Percentiles rank a stretch among this genome's conserved stretches.
These are phyloP conservation scores for Hermaeophaga mercurialis DNA, from an alignment of 2,888 invertebrate species.

Conservation along the genomic window DNA sequence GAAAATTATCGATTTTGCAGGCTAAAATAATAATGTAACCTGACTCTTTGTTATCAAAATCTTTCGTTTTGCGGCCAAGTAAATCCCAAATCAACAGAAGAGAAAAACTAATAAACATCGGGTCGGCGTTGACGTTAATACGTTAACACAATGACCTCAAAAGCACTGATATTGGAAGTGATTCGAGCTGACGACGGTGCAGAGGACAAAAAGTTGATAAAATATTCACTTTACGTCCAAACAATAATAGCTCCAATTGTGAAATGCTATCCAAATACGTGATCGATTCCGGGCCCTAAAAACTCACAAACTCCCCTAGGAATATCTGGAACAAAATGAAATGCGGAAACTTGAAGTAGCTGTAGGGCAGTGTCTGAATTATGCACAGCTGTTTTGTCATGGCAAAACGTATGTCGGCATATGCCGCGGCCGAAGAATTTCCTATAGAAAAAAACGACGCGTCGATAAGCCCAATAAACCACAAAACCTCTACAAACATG, in stretches of 20 bases:
- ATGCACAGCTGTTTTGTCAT: slow-evolving; percentile 15
- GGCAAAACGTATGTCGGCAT: background rate
- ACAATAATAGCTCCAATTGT: slow-evolving; percentile 16
- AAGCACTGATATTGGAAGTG: slow-evolving; percentile 3
- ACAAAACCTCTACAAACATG: too few relatives aligned
- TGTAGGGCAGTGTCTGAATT: slow-evolving; percentile 12
- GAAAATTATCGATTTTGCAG: too few relatives aligned
- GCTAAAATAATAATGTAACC: too few relatives aligned
- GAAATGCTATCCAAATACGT: slow-evolving; percentile 17
- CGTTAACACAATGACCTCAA: background rate
- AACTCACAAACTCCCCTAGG: slow-evolving; percentile 9
- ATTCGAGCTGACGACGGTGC: background rate
- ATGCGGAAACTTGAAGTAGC: slow-evolving; percentile 5
- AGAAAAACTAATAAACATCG: background rate
- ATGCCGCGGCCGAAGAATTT: too few relatives aligned
- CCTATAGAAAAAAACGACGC: too few relatives aligned
- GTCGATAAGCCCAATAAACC: too few relatives aligned
- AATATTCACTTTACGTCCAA: slow-evolving; percentile 15
- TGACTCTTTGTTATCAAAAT: too few relatives aligned
- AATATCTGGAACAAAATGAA: slow-evolving; percentile 4
- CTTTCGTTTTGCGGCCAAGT: too few relatives aligned
- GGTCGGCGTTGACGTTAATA: background rate
- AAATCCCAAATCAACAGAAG: background rate
- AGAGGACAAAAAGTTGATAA: slow-evolving; percentile 4
- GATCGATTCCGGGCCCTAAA: slow-evolving; percentile 12